A percentile compares a stretch with the other conserved stretches of the same genome.
These are phyloP conservation scores for Haemorhous mexicanus DNA, from an alignment of 2,113 vertebrate species.

Conservation along the genomic window DNA sequence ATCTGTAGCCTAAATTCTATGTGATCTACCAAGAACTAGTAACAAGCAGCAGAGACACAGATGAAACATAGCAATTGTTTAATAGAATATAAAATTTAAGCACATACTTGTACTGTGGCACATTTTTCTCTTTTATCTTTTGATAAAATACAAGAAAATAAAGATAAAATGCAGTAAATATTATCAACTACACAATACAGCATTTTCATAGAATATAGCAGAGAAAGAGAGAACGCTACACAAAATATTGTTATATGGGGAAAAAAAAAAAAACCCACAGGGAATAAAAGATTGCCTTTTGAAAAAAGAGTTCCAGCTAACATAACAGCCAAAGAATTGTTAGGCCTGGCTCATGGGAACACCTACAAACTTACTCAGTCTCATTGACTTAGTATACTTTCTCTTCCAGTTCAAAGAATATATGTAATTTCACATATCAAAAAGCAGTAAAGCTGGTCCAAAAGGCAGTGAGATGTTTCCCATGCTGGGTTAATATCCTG, in stretches of 20 bases:
- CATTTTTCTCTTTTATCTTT: neutral
- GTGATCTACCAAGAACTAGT: neutral
- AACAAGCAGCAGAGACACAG: neutral
- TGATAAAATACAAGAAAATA: neutral
- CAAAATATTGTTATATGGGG: neutral
- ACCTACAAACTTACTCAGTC: neutral
- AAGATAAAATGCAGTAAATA: neutral
- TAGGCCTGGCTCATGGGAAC: neutral
- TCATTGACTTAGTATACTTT: neutral
- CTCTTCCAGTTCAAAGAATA: conserved; percentile 36
- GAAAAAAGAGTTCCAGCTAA: neutral
- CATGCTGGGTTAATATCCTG: conserved; percentile 7
- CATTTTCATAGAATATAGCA: neutral
- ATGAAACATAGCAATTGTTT: neutral
- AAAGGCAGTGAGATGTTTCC: conserved; percentile 6
- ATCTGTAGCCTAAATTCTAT: neutral
- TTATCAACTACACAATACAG: neutral
- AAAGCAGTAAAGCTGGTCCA: neutral
- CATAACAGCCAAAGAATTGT: neutral
- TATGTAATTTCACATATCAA: conserved; percentile 59
- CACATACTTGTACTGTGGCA: neutral
- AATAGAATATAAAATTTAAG: neutral
- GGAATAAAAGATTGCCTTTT: neutral
- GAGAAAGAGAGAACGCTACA: neutral
- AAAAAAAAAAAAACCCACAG: neutral